phyloP scores from a whole-genome alignment of 2,888 invertebrate genomes.

The Drosophila barbarae region DNA sequence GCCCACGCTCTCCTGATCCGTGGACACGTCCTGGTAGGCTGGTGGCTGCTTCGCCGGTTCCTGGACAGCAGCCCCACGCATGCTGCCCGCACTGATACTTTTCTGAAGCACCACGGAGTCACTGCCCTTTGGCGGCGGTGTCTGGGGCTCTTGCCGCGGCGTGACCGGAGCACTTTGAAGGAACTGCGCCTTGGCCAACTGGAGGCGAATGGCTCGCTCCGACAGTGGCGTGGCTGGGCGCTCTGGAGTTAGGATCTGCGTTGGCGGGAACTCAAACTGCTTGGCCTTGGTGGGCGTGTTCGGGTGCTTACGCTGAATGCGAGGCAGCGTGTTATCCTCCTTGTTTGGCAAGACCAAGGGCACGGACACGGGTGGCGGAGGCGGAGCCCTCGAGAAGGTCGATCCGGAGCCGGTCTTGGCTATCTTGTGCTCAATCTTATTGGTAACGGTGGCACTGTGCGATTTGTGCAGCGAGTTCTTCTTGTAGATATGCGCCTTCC shows the following conservation, averaged over 20 bases:
- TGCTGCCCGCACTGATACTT: conserved; percentile 89
- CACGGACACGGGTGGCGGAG: conserved; percentile 8
- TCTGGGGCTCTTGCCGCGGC: conserved; percentile 56
- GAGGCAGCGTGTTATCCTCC: conserved; percentile 76
- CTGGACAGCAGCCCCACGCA: conserved; percentile 68
- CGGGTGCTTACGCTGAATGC: conserved; percentile 74
- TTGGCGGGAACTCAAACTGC: conserved; percentile 59
- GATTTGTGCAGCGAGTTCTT: conserved; percentile 76
- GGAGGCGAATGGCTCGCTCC: conserved; percentile 83
- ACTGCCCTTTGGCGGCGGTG: conserved; percentile 80
- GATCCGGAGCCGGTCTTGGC: conserved; percentile 74
- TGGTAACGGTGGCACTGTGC: conserved; percentile 59
- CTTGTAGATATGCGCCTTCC: conserved; percentile 72
- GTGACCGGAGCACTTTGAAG: conserved; percentile 79
- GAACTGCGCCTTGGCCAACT: conserved; percentile 87
- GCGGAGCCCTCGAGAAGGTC: conserved; percentile 38
- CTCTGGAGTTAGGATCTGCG: conserved; percentile 37
- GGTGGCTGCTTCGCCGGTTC: conserved; percentile 32
- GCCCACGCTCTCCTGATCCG: conserved; percentile 77
- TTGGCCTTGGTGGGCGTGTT: conserved; percentile 72
- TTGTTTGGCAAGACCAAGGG: conserved; percentile 67
- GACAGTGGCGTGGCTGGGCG: conserved; percentile 76
- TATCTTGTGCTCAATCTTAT: conserved; percentile 75
- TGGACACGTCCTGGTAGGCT: conserved; percentile 45
- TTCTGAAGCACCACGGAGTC: conserved; percentile 81